phyloP scores from a whole-genome alignment of 2,113 vertebrate genomes.

The Gadus macrocephalus region DNA sequence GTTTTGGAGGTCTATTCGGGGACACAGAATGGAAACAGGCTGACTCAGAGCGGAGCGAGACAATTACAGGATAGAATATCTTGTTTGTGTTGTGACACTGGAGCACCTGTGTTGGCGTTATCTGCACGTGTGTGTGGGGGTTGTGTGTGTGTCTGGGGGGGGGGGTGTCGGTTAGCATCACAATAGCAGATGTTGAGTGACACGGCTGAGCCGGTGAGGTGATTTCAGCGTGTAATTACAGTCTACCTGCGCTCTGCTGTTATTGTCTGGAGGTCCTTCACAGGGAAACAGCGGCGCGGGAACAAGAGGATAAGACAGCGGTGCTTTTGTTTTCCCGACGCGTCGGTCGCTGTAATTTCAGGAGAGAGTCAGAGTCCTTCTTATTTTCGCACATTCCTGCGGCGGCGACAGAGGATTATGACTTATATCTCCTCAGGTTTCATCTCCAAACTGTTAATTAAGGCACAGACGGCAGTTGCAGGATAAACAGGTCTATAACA shows the following conservation, averaged over 20 bases:
- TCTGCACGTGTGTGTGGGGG: slow-evolving; percentile 16
- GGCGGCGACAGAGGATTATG: no score
- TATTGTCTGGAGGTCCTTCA: slow-evolving; percentile 24
- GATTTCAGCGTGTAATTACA: slow-evolving; percentile 46
- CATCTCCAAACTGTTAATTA: no score
- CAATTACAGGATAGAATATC: slow-evolving; percentile 48
- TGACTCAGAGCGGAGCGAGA: slow-evolving; percentile 32
- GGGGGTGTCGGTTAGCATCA: slow-evolving; percentile 18
- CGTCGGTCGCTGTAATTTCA: no score
- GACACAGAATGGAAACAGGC: slow-evolving; percentile 36
- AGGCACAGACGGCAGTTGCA: no score
- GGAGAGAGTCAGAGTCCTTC: no score
- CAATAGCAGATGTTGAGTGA: slow-evolving; percentile 34
- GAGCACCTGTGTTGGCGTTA: background rate
- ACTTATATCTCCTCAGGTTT: no score
- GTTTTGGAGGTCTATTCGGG: slow-evolving; percentile 30
- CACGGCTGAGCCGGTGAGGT: slow-evolving; percentile 14
- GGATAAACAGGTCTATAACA: no score
- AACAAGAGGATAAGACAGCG: background rate
- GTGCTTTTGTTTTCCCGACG: background rate
- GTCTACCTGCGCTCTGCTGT: slow-evolving; percentile 12
- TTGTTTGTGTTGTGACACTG: slow-evolving; percentile 33
- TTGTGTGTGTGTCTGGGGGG: background rate
- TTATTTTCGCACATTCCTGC: no score
- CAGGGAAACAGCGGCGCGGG: background rate